Evolutionary conservation across 2,888 invertebrate species (phyloP).

Genomic region (Chirona hameri): DNA sequence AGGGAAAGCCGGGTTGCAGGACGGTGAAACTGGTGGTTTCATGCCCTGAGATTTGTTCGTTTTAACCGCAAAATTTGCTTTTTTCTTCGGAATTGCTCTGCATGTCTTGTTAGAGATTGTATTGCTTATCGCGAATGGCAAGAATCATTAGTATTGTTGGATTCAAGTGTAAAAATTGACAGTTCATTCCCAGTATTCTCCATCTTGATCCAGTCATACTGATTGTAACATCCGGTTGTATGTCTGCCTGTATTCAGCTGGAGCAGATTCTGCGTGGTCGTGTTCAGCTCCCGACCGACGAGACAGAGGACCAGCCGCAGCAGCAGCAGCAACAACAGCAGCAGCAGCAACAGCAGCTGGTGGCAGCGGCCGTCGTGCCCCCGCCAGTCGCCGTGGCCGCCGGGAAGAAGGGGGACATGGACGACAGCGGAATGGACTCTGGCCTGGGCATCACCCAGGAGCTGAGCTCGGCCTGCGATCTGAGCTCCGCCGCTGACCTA

Average conservation of each 20-base stretch:
- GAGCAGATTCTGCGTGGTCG: background rate
- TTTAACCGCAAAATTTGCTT: too few species aligned
- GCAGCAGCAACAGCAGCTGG: background rate
- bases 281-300: background rate
- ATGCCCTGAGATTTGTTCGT: too few species aligned
- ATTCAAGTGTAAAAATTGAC: too few species aligned
- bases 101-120: too few species aligned
- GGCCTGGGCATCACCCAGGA: constrained; percentile 7
- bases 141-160: too few species aligned
- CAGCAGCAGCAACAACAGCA: background rate
- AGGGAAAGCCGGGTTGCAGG: too few species aligned
- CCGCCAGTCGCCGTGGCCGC: background rate
- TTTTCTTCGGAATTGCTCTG: too few species aligned
- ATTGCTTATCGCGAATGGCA: too few species aligned
- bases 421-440: constrained; percentile 10
- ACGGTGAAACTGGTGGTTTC: too few species aligned
- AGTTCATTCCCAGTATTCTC: too few species aligned
- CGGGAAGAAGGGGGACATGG: background rate
- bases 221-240: too few species aligned
- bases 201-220: too few species aligned
- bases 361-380: background rate
- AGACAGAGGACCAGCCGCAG: background rate
- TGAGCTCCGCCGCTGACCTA: background rate
- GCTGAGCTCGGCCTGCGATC: background rate
- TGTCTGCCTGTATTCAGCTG: background rate